Base-by-base conservation (phyloP, 2,113 vertebrate genomes). In the Malurus alboscapulatus region DNA sequence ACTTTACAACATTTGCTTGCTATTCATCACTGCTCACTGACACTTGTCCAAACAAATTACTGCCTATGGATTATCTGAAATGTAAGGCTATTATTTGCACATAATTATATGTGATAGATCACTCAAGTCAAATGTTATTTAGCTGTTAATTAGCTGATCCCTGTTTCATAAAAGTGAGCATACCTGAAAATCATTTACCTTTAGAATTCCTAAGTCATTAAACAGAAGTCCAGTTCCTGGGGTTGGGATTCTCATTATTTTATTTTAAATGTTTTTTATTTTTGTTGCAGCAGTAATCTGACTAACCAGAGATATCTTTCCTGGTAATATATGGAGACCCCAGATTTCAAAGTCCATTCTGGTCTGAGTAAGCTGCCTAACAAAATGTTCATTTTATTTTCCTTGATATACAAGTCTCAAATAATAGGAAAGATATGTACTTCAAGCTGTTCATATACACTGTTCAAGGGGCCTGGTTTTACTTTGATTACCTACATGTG, bases 41-140 rank as follows among this genome's bases (percentile, higher is more conserved):
- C 83, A 93, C 16, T 90, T 93, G 57, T 89, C 54, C 81, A 92
- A 96, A 89, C n/a, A 92, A 92, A 84, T 94, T 89, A 75, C 53
- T 82, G 48, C 54, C 48, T 68, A 75, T 87, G 66, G 36, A 82
- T 84, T 92, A 84, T 45, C 73, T 78, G 48, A 91, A 92, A 92
- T 53, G 21, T 51, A 93, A 91, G 36, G 14, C 53, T 88, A 62
- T 67, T 74, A 88, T 92, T 84, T 95, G 45, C 63, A 77, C 65
- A 66, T 80, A 90, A 92, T 94, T 90, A 71, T 62, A 87, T 16
- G 55, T 72, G 81, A 78, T 55, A 94, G 73, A 91, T 92, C 84
- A 91, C 53, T 36, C 24, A 68, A 84, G 14, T 68, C 69, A 29
- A 40, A 59, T n/a, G 27, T 71, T 87, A 77, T 87, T 86, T 84